These are phyloP conservation scores for Chaunax sp. DNA, from an alignment of 2,797 vertebrate species.

Conservation along the genomic window DNA sequence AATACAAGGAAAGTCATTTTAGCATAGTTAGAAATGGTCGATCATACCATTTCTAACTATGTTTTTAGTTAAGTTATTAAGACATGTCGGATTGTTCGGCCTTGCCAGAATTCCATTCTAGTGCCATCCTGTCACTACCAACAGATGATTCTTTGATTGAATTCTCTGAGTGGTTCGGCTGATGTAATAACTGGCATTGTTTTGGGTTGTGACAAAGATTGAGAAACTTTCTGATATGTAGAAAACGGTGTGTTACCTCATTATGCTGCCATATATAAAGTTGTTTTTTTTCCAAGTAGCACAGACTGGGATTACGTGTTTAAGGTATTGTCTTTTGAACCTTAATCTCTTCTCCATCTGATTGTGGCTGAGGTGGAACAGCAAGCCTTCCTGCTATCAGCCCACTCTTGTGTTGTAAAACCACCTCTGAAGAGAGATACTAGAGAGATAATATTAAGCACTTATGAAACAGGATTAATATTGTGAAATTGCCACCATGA, in stretches of 20 bases:
- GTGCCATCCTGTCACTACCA: no score
- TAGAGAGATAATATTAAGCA: conserved; percentile 39
- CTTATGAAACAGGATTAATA: conserved; percentile 36
- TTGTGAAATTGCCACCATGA: no score
- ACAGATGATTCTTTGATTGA: not conserved
- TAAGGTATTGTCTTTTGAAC: conserved; percentile 66
- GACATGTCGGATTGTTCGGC: no score
- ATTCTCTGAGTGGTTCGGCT: not conserved
- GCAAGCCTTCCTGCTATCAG: conserved; percentile 59
- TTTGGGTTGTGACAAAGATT: not conserved
- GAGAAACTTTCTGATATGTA: not conserved
- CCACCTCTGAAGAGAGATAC: conserved; percentile 50
- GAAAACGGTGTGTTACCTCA: not conserved
- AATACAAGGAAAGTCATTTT: no score
- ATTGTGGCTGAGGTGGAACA: conserved; percentile 49
- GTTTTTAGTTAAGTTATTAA: no score
- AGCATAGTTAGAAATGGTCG: no score
- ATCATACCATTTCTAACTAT: no score
- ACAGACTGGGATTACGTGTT: conserved; percentile 39
- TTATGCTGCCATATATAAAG: conserved; percentile 5
- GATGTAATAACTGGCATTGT: not conserved
- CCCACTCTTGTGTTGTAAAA: conserved; percentile 62
- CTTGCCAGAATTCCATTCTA: no score
- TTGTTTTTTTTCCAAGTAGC: conserved; percentile 11
- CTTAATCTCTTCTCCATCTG: conserved; percentile 64